Evolutionary conservation across 2,888 invertebrate genomes (phyloP).

Genomic region (Polydrusus cervinus): DNA sequence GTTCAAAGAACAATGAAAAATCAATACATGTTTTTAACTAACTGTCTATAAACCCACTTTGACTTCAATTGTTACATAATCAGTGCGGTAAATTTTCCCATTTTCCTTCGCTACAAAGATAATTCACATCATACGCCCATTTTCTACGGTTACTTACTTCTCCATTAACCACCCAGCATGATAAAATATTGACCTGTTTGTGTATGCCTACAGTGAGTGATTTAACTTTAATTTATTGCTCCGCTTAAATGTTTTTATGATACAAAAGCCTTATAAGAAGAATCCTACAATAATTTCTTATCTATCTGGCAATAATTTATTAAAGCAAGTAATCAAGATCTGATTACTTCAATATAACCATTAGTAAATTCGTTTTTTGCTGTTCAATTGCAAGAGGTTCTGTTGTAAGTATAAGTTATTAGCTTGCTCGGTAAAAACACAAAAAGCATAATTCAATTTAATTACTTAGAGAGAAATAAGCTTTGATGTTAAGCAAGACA

Average conservation of each 20-base stretch:
- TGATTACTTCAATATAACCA: constrained; percentile 43
- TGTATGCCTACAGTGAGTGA: constrained; percentile 46
- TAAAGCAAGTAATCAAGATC: constrained; percentile 48
- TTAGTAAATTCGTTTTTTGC: constrained; percentile 33
- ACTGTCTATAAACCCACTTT: no score
- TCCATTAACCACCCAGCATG: constrained; percentile 49
- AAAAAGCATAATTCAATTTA: constrained; percentile 2
- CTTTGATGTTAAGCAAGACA: constrained; percentile 15
- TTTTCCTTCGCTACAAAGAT: not conserved
- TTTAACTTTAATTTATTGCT: constrained; percentile 49
- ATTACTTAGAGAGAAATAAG: not conserved
- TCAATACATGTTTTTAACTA: no score
- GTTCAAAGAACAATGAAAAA: no score
- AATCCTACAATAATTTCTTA: constrained; percentile 41
- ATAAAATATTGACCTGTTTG: constrained; percentile 48
- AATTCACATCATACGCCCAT: constrained; percentile 19
- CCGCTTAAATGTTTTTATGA: constrained; percentile 39
- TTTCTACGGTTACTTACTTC: constrained; percentile 28
- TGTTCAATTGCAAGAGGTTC: constrained; percentile 19
- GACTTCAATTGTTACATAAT: no score
- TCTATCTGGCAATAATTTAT: constrained; percentile 43
- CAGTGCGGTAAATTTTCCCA: not conserved
- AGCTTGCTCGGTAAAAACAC: constrained; percentile 4
- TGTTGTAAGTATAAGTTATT: constrained; percentile 35
- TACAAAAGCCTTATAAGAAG: constrained; percentile 41